These are phyloP conservation scores for Aromia moschata DNA, from an alignment of 2,888 invertebrate species.

Conservation along the genomic window DNA sequence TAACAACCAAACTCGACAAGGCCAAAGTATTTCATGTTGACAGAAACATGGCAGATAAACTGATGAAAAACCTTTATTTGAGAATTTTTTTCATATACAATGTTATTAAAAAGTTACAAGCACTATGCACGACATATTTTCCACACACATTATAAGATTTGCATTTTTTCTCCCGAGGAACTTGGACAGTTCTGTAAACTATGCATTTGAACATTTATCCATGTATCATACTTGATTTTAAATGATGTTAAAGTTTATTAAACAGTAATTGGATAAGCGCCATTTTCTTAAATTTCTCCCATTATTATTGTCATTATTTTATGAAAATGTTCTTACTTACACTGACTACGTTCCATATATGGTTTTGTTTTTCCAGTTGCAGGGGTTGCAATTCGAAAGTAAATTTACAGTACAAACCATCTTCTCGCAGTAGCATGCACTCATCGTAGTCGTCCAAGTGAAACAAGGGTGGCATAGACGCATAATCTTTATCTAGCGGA, in stretches of 20 bases:
- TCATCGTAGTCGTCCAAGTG: conserved; percentile 41
- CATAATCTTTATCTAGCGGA: conserved; percentile 37
- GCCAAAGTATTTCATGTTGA: too few species aligned
- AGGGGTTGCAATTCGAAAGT: conserved; percentile 25
- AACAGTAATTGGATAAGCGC: too few species aligned
- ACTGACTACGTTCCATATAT: conserved; percentile 7
- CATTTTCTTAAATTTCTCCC: background rate
- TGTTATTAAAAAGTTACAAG: too few species aligned
- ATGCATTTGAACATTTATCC: background rate
- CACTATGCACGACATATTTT: too few species aligned
- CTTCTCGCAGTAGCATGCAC: conserved; percentile 38
- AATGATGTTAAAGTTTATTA: background rate
- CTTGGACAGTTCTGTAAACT: too few species aligned
- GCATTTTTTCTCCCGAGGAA: too few species aligned
- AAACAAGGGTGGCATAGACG: conserved; percentile 39
- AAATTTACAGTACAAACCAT: conserved; percentile 38
- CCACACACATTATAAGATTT: too few species aligned
- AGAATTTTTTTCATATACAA: too few species aligned
- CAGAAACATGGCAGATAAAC: too few species aligned
- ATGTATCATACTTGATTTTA: too few species aligned
- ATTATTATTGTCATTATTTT: background rate
- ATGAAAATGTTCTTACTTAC: conserved; percentile 1
- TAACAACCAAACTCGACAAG: too few species aligned
- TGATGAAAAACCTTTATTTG: too few species aligned
- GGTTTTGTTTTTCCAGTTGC: background rate